phyloP scores from a whole-genome alignment of 2,888 invertebrate genomes.

The Cataglyphis altisquamis region DNA sequence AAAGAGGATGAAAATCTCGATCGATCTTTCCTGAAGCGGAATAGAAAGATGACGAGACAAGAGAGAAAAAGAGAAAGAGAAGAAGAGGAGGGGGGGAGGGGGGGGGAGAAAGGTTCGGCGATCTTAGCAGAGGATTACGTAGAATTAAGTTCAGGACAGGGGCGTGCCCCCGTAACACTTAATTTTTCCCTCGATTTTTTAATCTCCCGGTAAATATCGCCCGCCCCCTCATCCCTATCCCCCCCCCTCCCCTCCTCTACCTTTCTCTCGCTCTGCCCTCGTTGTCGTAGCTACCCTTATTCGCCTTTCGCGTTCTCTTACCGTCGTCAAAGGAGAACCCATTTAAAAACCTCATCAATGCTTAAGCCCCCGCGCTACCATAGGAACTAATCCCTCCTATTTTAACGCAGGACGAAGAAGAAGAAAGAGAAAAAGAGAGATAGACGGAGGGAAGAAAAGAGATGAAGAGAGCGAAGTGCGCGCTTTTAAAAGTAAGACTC shows the following conservation, averaged over 20 bases:
- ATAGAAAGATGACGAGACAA: conserved; percentile 54
- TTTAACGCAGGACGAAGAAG: conserved; percentile 82
- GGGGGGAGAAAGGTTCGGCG: conserved; percentile 73
- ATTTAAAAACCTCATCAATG: conserved; percentile 87
- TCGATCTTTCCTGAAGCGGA: conserved; percentile 58
- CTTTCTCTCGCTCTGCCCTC: conserved; percentile 72
- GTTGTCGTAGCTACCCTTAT: conserved; percentile 43
- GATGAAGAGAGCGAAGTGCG: conserved; percentile 66
- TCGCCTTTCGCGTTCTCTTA: conserved; percentile 67
- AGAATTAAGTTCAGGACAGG: conserved; percentile 84
- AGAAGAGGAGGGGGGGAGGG: conserved; percentile 27
- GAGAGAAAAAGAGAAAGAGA: neutral
- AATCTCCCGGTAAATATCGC: conserved; percentile 86
- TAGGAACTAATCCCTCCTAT: conserved; percentile 86
- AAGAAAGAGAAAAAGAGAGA: conserved; percentile 61
- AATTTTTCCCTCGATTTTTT: conserved; percentile 87
- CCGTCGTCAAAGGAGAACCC: conserved; percentile 86
- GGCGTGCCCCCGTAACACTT: conserved; percentile 86
- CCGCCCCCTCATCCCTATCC: conserved; percentile 71
- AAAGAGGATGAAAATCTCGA: conserved; percentile 71
- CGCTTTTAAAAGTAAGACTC: conserved; percentile 84
- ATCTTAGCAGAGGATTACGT: conserved; percentile 85
- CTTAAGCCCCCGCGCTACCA: conserved; percentile 85
- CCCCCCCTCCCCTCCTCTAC: conserved; percentile 29
- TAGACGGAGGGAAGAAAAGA: conserved; percentile 21